A percentile compares a stretch with the other conserved stretches of the same genome.
Evolutionary conservation across 2,113 vertebrate species (phyloP).

Genomic region (Oceanites oceanicus): DNA sequence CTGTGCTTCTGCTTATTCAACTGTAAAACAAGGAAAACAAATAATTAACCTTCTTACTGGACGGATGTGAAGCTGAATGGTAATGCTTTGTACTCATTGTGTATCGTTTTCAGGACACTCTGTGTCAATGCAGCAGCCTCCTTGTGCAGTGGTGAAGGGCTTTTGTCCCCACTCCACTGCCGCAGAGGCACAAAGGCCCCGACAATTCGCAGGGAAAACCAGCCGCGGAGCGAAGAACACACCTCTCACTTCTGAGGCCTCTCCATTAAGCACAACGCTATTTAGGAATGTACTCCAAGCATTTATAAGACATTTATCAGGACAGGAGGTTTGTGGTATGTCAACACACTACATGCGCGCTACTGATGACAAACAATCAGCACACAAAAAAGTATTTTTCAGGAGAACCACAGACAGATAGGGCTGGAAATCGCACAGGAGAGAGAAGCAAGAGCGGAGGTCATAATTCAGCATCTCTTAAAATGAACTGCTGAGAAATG

Average conservation of each 20-base stretch:
- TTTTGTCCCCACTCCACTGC: not conserved
- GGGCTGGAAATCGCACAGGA: not conserved
- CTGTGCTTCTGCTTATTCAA: slow-evolving; percentile 38
- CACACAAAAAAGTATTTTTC: not conserved
- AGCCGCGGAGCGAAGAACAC: not conserved
- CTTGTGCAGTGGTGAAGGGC: not conserved
- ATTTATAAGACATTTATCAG: not conserved
- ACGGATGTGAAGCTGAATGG: not conserved
- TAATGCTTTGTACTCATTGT: not conserved
- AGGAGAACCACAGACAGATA: not conserved
- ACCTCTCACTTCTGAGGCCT: not conserved
- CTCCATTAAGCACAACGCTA: not conserved
- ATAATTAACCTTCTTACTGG: slow-evolving; percentile 49
- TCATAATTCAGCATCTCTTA: not conserved
- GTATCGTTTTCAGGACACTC: not conserved
- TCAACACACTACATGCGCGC: not conserved
- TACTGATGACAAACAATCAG: not conserved
- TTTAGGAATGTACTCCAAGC: not conserved
- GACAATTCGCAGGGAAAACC: not conserved
- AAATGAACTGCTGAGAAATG: slow-evolving; percentile 23
- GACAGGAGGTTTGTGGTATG: not conserved
- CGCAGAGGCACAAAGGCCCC: not conserved
- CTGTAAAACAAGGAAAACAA: slow-evolving; percentile 56
- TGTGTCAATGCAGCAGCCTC: not conserved
- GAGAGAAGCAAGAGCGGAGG: not conserved